Base-by-base conservation (phyloP, 2,888 invertebrate genomes). In the Catocala nupta region DNA sequence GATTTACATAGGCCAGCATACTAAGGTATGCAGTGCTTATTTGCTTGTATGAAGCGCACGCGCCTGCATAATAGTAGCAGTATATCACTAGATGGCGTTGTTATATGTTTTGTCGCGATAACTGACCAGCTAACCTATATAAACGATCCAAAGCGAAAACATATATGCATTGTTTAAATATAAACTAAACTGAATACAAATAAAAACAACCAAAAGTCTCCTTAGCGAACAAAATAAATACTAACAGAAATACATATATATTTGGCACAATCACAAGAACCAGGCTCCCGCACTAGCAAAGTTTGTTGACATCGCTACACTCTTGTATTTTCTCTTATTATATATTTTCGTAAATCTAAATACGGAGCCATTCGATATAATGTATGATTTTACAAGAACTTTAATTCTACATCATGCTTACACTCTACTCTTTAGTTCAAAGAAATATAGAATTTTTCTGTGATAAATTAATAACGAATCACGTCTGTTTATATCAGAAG, bases 251-350 rank as follows among this genome's bases (percentile, higher is more conserved):
- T 55, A 66, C 9, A 42, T 39, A 42, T 33, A 54, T 9, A 16
- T 48, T 77, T 77, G 75, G 71, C 75, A 74, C 59, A 7, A 34
- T 34, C 10, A 54, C 64, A 54, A 63, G 49, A 52, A 33, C 10
- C 53, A 11, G 5, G 57, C 78, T 75, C 72, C 61, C 57, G 68
- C 10, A 3, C 70, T 70, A 64, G 36, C 48, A 48, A 50, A 61
- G 73, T 78, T 76, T 76, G 78, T 75, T 76, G 76, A 76, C 76
- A 76, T 73, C 78, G 45, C 63, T 56, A 70, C 34, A 58, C 55
- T 62, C 63, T 63, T 71, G 72, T 78, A 62, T 65, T 47, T 59
- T 49, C 52, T 66, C 49, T 66, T 77, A 62, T 67, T 65, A 66
- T 67, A 66, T 65, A 75, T 69, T 66, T 65, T 54, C 56, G 75